Base-by-base conservation (phyloP, 2,797 vertebrate genomes). In the Sylvilagus floridanus region DNA sequence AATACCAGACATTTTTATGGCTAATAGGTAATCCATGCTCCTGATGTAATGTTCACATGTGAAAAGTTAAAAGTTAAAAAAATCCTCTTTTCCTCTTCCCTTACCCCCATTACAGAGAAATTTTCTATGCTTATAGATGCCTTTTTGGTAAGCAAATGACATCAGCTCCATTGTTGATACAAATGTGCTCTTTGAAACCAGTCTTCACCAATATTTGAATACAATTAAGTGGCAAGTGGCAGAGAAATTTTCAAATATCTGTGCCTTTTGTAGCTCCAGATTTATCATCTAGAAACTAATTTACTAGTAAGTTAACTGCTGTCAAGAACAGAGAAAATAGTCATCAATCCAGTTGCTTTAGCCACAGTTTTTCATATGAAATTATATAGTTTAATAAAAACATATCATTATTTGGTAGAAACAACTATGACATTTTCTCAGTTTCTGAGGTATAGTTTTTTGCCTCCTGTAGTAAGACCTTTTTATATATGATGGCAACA, bases 311-410 rank as follows among this genome's bases (percentile, higher is more conserved):
- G 50, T 84, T 8, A 78, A 37, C 73, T 96, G n/a, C 24, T 75
- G 65, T 26, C 28, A 57, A 84, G 24, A 88, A 71, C 19, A 95
- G 42, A 91, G 78, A 37, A 11, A 72, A 79, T 22, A 69, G 78
- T 72, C 63, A 89, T 47, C 13, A 69, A 88, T 37, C 32, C 77
- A 47, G 73, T 63, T 66, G 2, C 81, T 24, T 81, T 9, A 90
- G 54, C n/a, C 26, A 96, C 26, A 69, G 2, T 75, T 95, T 96
- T 94, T 94, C 30, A 87, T 50, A 30, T 90, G 42, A 88, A 69
- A 73, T 76, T 81, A 54, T 78, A 19, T 66, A 82, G 42, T 42
- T 90, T 72, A 77, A 72, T 75, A 83, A 71, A 66, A 35, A 77
- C 35, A 47, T 68, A 78, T 37, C 54, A 17, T 91, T 37, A 87